Base-by-base conservation (phyloP, 2,113 vertebrate genomes). In the Ochotona curzoniae region DNA sequence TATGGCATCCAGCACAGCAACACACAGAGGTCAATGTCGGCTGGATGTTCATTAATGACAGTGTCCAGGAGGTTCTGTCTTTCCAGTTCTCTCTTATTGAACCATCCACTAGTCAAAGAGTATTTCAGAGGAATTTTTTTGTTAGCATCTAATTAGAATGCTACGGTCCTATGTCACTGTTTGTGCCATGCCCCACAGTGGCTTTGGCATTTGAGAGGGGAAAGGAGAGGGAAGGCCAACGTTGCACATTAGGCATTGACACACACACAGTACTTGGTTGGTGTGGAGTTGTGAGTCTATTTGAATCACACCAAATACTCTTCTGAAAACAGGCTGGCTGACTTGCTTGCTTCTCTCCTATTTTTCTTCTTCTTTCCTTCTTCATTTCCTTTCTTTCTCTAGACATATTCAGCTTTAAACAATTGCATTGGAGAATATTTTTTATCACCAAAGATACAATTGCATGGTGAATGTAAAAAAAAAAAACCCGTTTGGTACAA, bases 71-170 rank as follows among this genome's bases (percentile, higher is more conserved):
- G 84, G 69, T n/a, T 82, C 66, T 83, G 66, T 54, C 73, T 90
- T 81, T 91, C 83, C 21, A 78, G 89, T 81, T 76, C 60, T 79
- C 80, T 78, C 30, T 87, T n/a, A 91, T 86, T 89, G 76, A 94
- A 87, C 91, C 87, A 69, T 64, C 87, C 66, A 90, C 91, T 35
- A n/a, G 89, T 83, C 74, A 93, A 94, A 93, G 78, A 82, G 78
- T 49, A 26, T 87, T 93, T 78, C 63, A 81, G 76, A 75, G 90
- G 75, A 75, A 35, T 74, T 75, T 74, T 80, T 95, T 79, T 93
- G 60, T 92, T 70, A 79, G 73, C 87, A 69, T 93, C 51, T 91
- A 94, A 96, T 91, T 89, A 63, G 91, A 94, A 93, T 93, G 84
- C 84, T 78, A 84, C 83, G 74, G 90, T 15, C 63, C 80, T 71